phyloP scores from a whole-genome alignment of 2,113 vertebrate species.

The Cyrtonyx montezumae region DNA sequence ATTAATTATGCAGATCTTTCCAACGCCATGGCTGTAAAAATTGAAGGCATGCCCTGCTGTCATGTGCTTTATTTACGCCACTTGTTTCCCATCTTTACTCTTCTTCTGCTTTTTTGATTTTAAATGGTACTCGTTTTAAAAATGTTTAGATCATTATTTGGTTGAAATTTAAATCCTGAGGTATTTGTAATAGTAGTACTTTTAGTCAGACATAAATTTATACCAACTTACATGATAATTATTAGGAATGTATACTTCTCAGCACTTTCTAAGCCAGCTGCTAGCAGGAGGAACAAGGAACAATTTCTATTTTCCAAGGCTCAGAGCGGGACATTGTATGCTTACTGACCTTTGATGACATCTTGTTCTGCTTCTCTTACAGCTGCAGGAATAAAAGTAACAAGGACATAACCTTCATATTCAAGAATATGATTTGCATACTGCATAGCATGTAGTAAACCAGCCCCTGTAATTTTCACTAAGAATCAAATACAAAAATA shows the following conservation, averaged over 20 bases:
- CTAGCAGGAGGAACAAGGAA: neutral
- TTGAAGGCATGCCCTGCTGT: neutral
- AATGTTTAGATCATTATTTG: neutral
- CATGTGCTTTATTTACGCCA: slow-evolving; percentile 16
- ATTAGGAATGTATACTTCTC: neutral
- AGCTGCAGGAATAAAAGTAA: neutral
- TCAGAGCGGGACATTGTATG: neutral
- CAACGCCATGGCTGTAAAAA: slow-evolving; percentile 44
- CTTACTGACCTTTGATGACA: neutral
- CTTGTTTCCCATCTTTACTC: slow-evolving; percentile 47
- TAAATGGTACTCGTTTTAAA: neutral
- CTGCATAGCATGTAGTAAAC: neutral
- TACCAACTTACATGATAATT: neutral
- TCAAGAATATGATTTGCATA: neutral
- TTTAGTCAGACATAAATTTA: neutral
- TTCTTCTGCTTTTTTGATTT: neutral
- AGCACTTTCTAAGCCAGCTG: neutral
- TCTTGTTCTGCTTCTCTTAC: neutral
- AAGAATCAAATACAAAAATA: neutral
- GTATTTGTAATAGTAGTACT: neutral
- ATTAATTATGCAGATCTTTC: slow-evolving; percentile 14
- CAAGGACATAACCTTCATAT: neutral
- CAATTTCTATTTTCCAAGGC: neutral
- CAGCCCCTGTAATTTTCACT: neutral
- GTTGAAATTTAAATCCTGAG: neutral